Conservation (phyloP, 2,888 invertebrate species). For the Dolichopus griseipennis region DNA sequence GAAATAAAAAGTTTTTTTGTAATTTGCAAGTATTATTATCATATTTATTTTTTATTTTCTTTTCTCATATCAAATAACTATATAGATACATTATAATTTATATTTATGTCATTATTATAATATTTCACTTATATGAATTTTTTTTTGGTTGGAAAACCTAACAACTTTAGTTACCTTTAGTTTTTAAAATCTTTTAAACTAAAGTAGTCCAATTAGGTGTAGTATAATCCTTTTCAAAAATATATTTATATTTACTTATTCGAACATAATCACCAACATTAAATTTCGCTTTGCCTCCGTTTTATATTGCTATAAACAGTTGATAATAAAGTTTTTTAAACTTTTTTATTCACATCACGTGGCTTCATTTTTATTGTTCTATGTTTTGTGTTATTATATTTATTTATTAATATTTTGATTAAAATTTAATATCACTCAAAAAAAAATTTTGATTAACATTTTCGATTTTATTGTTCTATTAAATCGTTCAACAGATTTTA, state of each 20-base stretch:
- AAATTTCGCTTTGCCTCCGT: neutral
- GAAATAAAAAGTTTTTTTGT: too few species aligned
- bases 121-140: too few species aligned
- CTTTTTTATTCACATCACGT: neutral
- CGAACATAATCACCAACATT: constrained; percentile 10
- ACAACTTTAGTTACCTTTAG: too few species aligned
- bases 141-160: too few species aligned
- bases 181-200: too few species aligned
- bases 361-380: constrained; percentile 10
- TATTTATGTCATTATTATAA: too few species aligned
- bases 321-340: neutral
- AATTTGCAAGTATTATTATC: too few species aligned
- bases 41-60: too few species aligned
- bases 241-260: constrained; percentile 8
- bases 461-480: constrained; percentile 24
- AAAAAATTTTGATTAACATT: constrained; percentile 22
- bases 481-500: constrained; percentile 29
- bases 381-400: constrained; percentile 26
- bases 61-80: too few species aligned
- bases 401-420: constrained; percentile 20
- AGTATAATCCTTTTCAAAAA: too few species aligned
- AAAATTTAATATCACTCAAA: constrained; percentile 22
- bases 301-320: constrained; percentile 8
- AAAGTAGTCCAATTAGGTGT: too few species aligned
- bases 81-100: too few species aligned